Evolutionary conservation across 2,113 vertebrate genomes (phyloP), one percentile per base, ranked within the genome.

Genomic region (Hippocampus comes): DNA sequence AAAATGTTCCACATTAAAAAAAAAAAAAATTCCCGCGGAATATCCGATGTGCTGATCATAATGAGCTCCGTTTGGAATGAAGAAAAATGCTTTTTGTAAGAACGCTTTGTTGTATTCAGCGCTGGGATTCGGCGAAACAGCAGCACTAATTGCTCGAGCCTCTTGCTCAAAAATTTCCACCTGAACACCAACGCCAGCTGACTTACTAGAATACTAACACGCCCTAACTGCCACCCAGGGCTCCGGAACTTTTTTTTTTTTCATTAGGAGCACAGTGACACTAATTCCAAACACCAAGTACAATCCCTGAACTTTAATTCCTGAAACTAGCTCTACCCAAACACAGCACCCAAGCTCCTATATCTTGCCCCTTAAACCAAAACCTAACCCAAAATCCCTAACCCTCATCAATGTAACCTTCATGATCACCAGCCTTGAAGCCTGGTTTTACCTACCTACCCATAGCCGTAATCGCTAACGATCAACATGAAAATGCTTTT

Each of bases 1-100:
- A 79, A 89, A 86, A 87, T 85, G 84, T 81, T 89, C 88, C 68
- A 86, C 79, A 82, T 89, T 38, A 6, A 38, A 38, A 38, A 38
- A 38, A 38, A 38, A 38, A 38, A 38, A 38, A 38, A 7, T 15
- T 27, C 23, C 69, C 74, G 78, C 80, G 71, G 77, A 77, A 76
- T 71, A 79, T 85, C 79, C 71, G 43, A 78, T 53, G 71, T 78
- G 48, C 70, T 17, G 34, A 71, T 63, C 69, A 68, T 87, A 82
- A 84, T 87, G 78, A 88, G 88, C 70, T 82, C 76, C 79, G 84
- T 80, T 85, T 53, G 8, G 11, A 27, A 34, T 11, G 27, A 34
- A 53, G 67, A 79, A 61, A 76, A 78, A 76, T 67, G 30, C 0
- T 63, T 75, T 75, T 25, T 25, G 2, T 11, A 8, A 55, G 21